phyloP scores from a whole-genome alignment of 2,113 vertebrate species.

The Bubalus kerabau region DNA sequence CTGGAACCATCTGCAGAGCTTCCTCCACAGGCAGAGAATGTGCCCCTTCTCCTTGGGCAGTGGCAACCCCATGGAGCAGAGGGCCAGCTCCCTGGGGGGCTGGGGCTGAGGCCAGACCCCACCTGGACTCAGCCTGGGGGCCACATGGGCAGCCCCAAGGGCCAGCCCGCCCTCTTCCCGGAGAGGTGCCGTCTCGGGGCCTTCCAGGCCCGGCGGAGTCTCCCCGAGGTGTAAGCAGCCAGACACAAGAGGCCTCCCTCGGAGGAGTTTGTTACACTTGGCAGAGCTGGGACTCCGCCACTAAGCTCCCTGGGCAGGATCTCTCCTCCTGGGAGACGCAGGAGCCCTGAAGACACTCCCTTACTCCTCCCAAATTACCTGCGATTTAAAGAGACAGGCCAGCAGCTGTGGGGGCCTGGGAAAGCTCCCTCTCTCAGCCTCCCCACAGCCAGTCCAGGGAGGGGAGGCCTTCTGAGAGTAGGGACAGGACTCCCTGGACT shows the following conservation, averaged over 20 bases:
- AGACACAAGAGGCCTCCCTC: background rate
- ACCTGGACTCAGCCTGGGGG: slow-evolving; percentile 25
- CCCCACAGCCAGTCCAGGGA: background rate
- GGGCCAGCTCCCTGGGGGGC: slow-evolving; percentile 9
- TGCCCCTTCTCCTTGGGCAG: slow-evolving; percentile 72
- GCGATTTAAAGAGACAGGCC: slow-evolving; percentile 74
- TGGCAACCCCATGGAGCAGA: slow-evolving; percentile 75
- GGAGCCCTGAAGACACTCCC: slow-evolving; percentile 52
- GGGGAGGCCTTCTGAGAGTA: background rate
- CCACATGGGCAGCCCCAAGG: slow-evolving; percentile 20
- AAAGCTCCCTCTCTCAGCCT: background rate
- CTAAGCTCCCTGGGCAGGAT: background rate
- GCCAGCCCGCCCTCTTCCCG: slow-evolving; percentile 27
- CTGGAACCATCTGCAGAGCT: slow-evolving; percentile 71
- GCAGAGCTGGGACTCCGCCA: background rate
- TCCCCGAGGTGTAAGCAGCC: background rate
- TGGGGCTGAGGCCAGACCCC: slow-evolving; percentile 28
- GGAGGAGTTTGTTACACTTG: background rate
- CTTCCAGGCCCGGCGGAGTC: background rate
- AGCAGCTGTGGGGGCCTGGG: background rate
- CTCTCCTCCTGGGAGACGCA: slow-evolving; percentile 25
- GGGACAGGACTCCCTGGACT: slow-evolving; percentile 25
- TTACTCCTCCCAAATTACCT: slow-evolving; percentile 69
- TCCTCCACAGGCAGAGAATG: slow-evolving; percentile 76
- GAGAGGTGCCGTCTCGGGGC: slow-evolving; percentile 44